phyloP scores from a whole-genome alignment of 2,797 vertebrate species.

The Acridotheres tristis region DNA sequence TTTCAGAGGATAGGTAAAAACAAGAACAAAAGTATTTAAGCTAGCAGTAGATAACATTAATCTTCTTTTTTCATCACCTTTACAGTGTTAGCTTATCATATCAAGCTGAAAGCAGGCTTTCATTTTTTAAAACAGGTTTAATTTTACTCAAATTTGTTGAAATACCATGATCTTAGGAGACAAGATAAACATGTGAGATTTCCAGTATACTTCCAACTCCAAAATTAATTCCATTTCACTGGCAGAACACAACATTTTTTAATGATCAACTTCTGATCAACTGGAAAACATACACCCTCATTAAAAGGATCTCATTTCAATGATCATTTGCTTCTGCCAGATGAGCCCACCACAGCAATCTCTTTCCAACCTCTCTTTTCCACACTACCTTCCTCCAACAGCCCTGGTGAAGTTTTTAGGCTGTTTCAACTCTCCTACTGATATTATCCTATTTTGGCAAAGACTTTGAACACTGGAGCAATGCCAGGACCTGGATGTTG shows the following conservation, averaged over 20 bases:
- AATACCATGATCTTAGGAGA: neutral
- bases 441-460: neutral
- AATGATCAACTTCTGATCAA: neutral
- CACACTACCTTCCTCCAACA: neutral
- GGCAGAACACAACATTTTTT: neutral
- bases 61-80: neutral
- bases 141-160: neutral
- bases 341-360: neutral
- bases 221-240: neutral
- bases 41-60: neutral
- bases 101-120: neutral
- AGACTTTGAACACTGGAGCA: neutral
- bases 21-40: neutral
- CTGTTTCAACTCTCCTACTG: neutral
- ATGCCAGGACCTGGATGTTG: rapidly evolving
- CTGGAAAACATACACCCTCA: neutral
- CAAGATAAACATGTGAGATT: neutral
- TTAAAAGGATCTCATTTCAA: neutral
- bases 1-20: neutral
- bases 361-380: neutral
- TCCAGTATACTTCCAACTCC: neutral
- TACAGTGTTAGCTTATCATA: neutral
- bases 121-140: neutral
- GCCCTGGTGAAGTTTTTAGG: neutral
- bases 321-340: neutral